A percentile compares a stretch with the other conserved stretches of the same genome.
Conservation (phyloP, 2,888 invertebrate species). For the Nemurella pictetii region DNA sequence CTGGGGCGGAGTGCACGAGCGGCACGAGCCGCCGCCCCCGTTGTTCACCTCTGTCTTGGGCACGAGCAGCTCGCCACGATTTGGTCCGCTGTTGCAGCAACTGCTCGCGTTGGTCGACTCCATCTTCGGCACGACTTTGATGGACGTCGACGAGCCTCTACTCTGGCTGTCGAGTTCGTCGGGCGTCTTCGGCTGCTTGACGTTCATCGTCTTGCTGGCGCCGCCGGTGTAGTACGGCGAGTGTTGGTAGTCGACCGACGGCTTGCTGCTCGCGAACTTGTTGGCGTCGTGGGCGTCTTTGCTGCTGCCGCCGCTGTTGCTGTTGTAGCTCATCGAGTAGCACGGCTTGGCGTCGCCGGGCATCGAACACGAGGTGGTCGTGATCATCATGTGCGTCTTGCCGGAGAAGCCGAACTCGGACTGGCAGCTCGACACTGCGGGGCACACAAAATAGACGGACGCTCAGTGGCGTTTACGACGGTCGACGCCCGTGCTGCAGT, state of each 20-base stretch:
- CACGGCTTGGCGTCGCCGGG: conserved; percentile 54
- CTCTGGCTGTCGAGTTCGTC: conserved; percentile 46
- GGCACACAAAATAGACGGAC: neutral
- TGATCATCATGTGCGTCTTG: conserved; percentile 47
- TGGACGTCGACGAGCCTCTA: conserved; percentile 41
- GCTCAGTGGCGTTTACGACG: neutral
- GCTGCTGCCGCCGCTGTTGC: conserved; percentile 43
- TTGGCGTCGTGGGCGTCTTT: conserved; percentile 40
- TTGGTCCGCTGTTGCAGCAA: conserved; percentile 49
- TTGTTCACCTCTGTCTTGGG: conserved; percentile 64
- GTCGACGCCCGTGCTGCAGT: too few species aligned
- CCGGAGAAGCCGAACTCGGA: conserved; percentile 49
- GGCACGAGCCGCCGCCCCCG: conserved; percentile 47
- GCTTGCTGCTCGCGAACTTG: conserved; percentile 37
- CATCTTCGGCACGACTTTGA: conserved; percentile 49
- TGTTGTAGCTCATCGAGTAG: conserved; percentile 51
- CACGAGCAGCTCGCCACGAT: conserved; percentile 56
- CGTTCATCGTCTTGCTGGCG: conserved; percentile 49
- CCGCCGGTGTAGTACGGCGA: conserved; percentile 48
- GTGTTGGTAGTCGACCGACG: conserved; percentile 48
- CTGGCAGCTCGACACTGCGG: conserved; percentile 49
- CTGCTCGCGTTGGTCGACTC: conserved; percentile 52
- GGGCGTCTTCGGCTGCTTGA: conserved; percentile 60
- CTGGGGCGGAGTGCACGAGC: conserved; percentile 55
- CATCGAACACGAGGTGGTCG: conserved; percentile 41